phyloP scores from a whole-genome alignment of 2,113 vertebrate species.

The Laterallus jamaicensis region DNA sequence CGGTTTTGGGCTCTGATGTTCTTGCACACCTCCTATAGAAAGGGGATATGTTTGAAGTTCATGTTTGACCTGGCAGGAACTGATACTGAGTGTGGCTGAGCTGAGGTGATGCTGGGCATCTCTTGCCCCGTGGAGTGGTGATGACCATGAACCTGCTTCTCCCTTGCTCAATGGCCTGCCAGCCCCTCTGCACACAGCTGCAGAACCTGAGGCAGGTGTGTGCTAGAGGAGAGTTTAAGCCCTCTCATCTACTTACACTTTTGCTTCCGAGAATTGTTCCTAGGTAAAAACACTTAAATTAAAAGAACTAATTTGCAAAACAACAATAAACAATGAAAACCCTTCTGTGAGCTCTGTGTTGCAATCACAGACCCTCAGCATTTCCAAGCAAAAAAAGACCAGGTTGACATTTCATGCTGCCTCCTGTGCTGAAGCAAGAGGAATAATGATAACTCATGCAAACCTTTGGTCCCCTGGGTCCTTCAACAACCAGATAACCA shows the following conservation, averaged over 20 bases:
- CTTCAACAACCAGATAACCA: background rate
- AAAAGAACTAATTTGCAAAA: background rate
- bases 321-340: background rate
- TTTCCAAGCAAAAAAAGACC: background rate
- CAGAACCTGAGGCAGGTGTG: no score
- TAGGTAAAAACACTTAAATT: background rate
- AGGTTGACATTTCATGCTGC: background rate
- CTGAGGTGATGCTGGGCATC: background rate
- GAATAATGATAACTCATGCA: background rate
- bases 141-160: background rate
- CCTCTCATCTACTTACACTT: background rate
- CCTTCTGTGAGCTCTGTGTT: background rate
- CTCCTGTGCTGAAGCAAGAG: background rate
- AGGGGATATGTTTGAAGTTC: background rate
- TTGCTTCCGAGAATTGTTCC: background rate
- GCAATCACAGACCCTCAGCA: background rate
- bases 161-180: accelerated
- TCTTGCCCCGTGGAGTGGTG: background rate
- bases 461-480: background rate
- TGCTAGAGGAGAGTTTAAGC: background rate
- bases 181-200: background rate
- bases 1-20: background rate
- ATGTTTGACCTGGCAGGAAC: background rate
- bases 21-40: background rate
- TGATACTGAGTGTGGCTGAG: accelerated